phyloP scores from a whole-genome alignment of 1,140 invertebrate species.

The Drosophila nannoptera region DNA sequence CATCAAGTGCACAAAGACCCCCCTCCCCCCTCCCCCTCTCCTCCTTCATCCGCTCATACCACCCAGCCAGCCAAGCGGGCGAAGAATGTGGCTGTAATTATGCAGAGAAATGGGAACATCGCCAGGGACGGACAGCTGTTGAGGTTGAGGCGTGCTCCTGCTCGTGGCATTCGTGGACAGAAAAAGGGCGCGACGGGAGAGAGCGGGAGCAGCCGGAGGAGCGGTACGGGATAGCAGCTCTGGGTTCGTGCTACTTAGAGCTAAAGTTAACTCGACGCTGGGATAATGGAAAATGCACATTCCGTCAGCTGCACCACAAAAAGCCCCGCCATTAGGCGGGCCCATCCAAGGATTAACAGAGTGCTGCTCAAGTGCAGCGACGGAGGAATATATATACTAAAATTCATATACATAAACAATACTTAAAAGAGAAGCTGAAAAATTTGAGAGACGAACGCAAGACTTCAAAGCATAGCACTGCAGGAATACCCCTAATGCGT shows the following conservation, averaged over 20 bases:
- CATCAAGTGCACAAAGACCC: conserved; percentile 18
- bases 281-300: conserved; percentile 68
- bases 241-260: conserved; percentile 55
- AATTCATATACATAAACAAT: no score
- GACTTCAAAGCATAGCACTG: no score
- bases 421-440: no score
- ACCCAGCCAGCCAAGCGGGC: background rate
- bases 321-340: conserved; percentile 56
- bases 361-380: conserved; percentile 47
- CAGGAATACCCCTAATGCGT: no score
- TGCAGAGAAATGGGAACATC: conserved; percentile 63
- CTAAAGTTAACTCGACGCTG: conserved; percentile 44
- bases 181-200: background rate
- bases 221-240: background rate
- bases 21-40: background rate
- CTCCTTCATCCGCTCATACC: background rate
- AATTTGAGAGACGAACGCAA: no score
- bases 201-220: no score
- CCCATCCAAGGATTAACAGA: conserved; percentile 60
- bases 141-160: background rate
- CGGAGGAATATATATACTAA: background rate
- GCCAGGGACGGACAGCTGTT: conserved; percentile 9
- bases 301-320: conserved; percentile 59
- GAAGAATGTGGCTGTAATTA: conserved; percentile 50
- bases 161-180: no score